Conservation (phyloP, 2,113 vertebrate species). For the Marmota monax region DNA sequence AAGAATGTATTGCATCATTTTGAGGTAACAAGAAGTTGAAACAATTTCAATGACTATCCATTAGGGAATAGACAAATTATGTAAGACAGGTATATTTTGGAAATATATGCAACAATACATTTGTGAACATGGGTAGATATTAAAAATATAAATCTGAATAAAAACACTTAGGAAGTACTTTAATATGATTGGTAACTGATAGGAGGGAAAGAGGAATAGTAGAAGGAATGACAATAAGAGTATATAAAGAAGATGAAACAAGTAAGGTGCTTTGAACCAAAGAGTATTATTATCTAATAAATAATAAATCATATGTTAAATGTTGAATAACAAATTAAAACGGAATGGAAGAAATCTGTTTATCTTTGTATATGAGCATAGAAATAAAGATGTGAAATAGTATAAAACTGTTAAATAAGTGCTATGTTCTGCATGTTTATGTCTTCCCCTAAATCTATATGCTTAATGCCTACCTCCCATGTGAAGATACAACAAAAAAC, state of each 20-base stretch:
- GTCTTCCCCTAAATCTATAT: not conserved
- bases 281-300: not conserved
- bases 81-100: not conserved
- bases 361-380: not conserved
- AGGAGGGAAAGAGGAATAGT: not conserved
- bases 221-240: not conserved
- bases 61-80: no score
- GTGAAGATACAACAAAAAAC: not conserved
- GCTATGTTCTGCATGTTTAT: not conserved
- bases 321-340: not conserved
- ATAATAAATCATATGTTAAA: not conserved
- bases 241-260: not conserved
- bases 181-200: not conserved
- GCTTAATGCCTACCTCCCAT: not conserved
- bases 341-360: not conserved
- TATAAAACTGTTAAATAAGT: not conserved
- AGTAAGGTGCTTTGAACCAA: not conserved
- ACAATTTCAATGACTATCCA: not conserved
- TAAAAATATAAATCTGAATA: not conserved
- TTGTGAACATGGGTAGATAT: not conserved
- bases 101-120: not conserved
- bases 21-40: not conserved
- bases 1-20: not conserved
- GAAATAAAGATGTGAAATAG: not conserved
- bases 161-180: not conserved